Percentiles rank a stretch among this genome's conserved stretches.
phyloP scores from a whole-genome alignment of 2,797 vertebrate genomes.

The Gadopsis bispinosus region DNA sequence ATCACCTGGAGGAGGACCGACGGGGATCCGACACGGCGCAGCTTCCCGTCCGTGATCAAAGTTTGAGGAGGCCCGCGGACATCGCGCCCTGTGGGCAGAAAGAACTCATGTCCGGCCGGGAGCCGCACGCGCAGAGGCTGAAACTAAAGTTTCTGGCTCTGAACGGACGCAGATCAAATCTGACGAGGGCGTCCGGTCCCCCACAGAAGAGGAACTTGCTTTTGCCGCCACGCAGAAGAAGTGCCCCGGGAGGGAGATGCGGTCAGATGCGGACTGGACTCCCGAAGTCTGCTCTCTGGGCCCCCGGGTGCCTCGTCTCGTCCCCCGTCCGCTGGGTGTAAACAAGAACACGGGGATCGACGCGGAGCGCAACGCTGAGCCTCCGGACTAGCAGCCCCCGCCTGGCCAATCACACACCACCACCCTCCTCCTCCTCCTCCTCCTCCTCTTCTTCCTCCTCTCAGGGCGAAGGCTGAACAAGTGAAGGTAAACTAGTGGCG shows the following conservation, averaged over 20 bases:
- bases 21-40: no score
- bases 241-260: not conserved
- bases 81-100: slow-evolving; percentile 36
- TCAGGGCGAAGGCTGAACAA: slow-evolving; percentile 74
- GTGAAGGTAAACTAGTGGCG: slow-evolving; percentile 73
- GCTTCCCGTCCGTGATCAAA: slow-evolving; percentile 45
- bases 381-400: slow-evolving; percentile 79
- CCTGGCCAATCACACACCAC: slow-evolving; percentile 84
- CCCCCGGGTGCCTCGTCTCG: slow-evolving; percentile 37
- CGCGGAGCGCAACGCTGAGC: slow-evolving; percentile 73
- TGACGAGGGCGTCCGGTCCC: slow-evolving; percentile 29
- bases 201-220: slow-evolving; percentile 33
- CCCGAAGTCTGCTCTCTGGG: slow-evolving; percentile 27
- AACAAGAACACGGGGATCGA: slow-evolving; percentile 82
- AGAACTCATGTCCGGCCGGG: slow-evolving; percentile 49
- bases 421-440: slow-evolving; percentile 70
- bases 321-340: slow-evolving; percentile 81
- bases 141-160: slow-evolving; percentile 62
- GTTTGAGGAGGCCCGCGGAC: slow-evolving; percentile 55
- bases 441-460: slow-evolving; percentile 74
- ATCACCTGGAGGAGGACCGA: slow-evolving; percentile 22
- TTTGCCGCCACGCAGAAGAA: not conserved
- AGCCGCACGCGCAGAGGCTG: slow-evolving; percentile 43
- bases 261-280: slow-evolving; percentile 45
- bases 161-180: slow-evolving; percentile 11